These are phyloP conservation scores for Trematomus loennbergii DNA, from an alignment of 2,113 vertebrate species.

Conservation along the genomic window DNA sequence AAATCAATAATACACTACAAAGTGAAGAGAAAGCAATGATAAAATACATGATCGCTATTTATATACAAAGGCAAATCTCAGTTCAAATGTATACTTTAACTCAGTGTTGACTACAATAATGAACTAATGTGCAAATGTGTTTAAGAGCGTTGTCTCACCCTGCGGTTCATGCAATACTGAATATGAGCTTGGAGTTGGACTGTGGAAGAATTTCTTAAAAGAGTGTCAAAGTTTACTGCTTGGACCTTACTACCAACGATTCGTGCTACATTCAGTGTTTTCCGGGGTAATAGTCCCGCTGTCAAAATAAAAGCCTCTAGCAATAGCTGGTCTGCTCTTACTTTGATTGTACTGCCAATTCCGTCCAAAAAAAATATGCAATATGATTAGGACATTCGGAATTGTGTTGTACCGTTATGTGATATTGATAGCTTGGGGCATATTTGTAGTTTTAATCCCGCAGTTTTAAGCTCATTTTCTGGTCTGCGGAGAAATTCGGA, in stretches of 20 bases:
- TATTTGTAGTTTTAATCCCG: not conserved
- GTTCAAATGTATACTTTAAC: not conserved
- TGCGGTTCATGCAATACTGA: constrained; percentile 11
- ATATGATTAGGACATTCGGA: rapidly evolving
- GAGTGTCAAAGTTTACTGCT: rapidly evolving
- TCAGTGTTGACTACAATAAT: not conserved
- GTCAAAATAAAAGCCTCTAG: constrained; percentile 71
- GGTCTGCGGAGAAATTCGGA: not conserved
- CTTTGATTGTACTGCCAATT: not conserved
- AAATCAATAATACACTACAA: not conserved
- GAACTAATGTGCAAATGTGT: not conserved
- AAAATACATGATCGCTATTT: not conserved
- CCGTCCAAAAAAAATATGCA: rapidly evolving
- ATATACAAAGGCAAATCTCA: not conserved
- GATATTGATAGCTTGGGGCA: rapidly evolving
- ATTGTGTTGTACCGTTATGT: rapidly evolving
- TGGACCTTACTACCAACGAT: constrained; percentile 18
- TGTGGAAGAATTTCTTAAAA: not conserved
- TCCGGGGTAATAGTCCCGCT: constrained; percentile 32
- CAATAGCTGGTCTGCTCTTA: not conserved
- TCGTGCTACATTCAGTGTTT: not conserved
- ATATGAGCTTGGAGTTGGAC: not conserved
- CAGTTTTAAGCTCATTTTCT: not conserved
- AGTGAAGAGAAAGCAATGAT: not conserved
- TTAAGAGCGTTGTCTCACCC: constrained; percentile 31